Conservation (phyloP, 2,888 invertebrate genomes). For the Ceriagrion tenellum region DNA sequence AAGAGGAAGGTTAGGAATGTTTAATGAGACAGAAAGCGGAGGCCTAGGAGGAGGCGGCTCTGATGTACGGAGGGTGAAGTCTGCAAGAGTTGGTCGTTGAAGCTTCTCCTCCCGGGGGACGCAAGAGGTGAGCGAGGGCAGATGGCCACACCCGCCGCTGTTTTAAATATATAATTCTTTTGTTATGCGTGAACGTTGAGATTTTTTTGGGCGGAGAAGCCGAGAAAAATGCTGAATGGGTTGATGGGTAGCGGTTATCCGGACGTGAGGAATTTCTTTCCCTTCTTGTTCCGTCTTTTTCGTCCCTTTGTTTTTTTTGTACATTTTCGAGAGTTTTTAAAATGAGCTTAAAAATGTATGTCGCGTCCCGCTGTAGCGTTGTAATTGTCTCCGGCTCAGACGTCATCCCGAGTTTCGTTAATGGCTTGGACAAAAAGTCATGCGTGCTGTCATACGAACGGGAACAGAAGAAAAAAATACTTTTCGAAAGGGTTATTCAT, state of each 20-base stretch:
- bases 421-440: not conserved
- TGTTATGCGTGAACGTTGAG: conserved; percentile 9
- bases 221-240: not conserved
- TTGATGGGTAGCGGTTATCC: not conserved
- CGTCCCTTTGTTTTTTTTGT: not conserved
- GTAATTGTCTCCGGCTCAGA: not conserved
- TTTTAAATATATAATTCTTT: conserved; percentile 55
- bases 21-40: not conserved
- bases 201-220: conserved; percentile 29
- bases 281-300: not conserved
- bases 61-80: not conserved
- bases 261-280: not conserved
- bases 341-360: not conserved
- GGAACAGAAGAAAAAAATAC: not conserved
- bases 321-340: not conserved
- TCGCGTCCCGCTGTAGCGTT: not conserved
- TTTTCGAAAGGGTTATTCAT: not conserved
- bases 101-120: not conserved
- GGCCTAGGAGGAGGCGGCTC: not conserved
- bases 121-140: not conserved
- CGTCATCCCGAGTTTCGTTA: not conserved
- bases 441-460: no score
- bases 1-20: not conserved
- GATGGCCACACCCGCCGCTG: conserved; percentile 21
- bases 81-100: not conserved